phyloP scores from a whole-genome alignment of 1,140 invertebrate genomes.

The Saxidomus purpurata region DNA sequence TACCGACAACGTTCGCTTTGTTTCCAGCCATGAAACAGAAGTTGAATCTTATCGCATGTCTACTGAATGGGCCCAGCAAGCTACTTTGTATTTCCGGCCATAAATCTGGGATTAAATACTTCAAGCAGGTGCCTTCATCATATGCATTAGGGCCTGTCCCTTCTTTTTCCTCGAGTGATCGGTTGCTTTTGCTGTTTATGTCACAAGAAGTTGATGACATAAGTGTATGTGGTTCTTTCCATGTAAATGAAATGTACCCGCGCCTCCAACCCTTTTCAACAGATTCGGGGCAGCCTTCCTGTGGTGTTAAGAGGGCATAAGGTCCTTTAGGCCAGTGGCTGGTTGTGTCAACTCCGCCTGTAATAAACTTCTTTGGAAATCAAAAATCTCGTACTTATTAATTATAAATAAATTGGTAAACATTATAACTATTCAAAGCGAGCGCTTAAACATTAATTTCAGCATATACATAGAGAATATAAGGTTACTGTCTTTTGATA shows the following conservation, averaged over 20 bases:
- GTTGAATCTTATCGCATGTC: not conserved
- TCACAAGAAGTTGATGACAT: not conserved
- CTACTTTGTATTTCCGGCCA: not conserved
- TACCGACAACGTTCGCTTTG: not conserved
- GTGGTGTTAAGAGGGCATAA: not conserved
- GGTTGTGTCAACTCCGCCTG: not conserved
- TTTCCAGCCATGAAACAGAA: not conserved
- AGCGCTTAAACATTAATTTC: too few species aligned
- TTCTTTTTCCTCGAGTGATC: not conserved
- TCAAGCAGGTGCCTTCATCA: not conserved
- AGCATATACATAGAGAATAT: too few species aligned
- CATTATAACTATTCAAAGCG: too few species aligned
- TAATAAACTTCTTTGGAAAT: not conserved
- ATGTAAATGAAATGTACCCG: not conserved
- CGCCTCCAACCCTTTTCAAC: not conserved
- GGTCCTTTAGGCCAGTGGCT: not conserved
- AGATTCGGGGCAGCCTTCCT: not conserved
- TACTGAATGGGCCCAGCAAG: constrained; percentile 1
- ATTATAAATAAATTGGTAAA: too few species aligned
- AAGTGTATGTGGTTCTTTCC: not conserved
- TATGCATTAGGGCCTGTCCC: not conserved
- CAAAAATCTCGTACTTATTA: too few species aligned
- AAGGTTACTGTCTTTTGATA: too few species aligned
- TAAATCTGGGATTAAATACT: not conserved
- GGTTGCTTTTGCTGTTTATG: not conserved